A percentile compares a stretch with the other conserved stretches of the same genome.
These are phyloP conservation scores for Anodontia alba DNA, from an alignment of 2,888 invertebrate species.

Conservation along the genomic window DNA sequence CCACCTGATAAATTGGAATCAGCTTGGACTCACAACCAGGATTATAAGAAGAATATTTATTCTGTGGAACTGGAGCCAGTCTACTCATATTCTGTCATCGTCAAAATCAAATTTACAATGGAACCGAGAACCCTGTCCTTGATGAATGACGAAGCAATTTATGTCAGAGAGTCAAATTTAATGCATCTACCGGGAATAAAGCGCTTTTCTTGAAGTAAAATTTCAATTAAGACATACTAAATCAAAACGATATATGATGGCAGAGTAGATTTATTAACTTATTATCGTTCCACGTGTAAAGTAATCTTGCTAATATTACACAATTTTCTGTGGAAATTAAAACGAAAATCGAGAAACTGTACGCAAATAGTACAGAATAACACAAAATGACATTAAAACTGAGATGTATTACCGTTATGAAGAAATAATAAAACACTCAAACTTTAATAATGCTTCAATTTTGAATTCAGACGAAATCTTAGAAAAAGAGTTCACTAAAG, in stretches of 20 bases:
- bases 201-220: neutral
- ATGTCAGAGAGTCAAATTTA: neutral
- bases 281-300: constrained; percentile 8
- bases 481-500: no score
- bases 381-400: constrained; percentile 13
- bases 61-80: no score
- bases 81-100: no score
- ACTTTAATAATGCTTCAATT: constrained; percentile 8
- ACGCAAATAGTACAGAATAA: neutral
- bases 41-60: no score
- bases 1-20: no score
- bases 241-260: constrained; percentile 11
- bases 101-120: no score
- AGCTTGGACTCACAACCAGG: no score
- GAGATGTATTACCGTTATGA: constrained; percentile 1
- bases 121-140: no score
- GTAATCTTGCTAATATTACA: constrained; percentile 10
- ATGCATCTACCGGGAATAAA: neutral
- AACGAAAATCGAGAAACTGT: constrained; percentile 10
- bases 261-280: neutral
- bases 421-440: constrained; percentile 11
- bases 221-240: constrained; percentile 14
- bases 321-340: constrained; percentile 17
- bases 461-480: neutral
- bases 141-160: neutral